These are phyloP conservation scores for Argyrosomus regius DNA, from an alignment of 2,797 vertebrate species.

Conservation along the genomic window DNA sequence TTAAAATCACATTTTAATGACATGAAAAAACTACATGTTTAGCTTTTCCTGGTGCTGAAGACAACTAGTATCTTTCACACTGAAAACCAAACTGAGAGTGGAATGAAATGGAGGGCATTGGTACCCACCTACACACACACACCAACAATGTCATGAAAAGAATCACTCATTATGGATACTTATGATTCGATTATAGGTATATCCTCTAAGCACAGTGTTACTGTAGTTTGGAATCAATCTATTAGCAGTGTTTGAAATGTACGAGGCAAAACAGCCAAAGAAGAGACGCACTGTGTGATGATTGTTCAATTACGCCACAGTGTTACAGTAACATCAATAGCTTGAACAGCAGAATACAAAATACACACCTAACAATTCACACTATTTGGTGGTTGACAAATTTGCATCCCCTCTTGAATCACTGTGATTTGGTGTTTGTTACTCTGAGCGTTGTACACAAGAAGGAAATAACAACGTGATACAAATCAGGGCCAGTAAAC, in stretches of 20 bases:
- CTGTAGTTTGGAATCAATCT: background rate
- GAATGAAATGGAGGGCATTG: background rate
- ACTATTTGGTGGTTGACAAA: background rate
- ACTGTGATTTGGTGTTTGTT: background rate
- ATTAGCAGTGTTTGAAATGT: background rate
- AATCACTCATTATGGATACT: background rate
- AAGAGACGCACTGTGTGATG: background rate
- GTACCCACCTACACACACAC: conserved; percentile 24
- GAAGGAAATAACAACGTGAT: background rate
- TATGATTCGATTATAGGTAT: background rate
- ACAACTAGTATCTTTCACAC: background rate
- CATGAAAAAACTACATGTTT: background rate
- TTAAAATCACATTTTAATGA: conserved; percentile 2
- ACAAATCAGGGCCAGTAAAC: background rate
- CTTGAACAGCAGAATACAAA: background rate
- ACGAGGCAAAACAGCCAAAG: background rate
- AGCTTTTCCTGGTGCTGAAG: background rate
- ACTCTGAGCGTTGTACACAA: background rate
- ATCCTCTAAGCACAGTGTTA: background rate
- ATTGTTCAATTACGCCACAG: background rate
- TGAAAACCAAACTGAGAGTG: conserved; percentile 6
- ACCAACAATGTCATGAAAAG: background rate
- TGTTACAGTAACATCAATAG: background rate
- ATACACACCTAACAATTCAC: background rate
- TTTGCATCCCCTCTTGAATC: conserved; percentile 24